Percentiles rank a stretch among this genome's conserved stretches.
Conservation (phyloP, 2,113 vertebrate species). For the Dasyprocta punctata region DNA sequence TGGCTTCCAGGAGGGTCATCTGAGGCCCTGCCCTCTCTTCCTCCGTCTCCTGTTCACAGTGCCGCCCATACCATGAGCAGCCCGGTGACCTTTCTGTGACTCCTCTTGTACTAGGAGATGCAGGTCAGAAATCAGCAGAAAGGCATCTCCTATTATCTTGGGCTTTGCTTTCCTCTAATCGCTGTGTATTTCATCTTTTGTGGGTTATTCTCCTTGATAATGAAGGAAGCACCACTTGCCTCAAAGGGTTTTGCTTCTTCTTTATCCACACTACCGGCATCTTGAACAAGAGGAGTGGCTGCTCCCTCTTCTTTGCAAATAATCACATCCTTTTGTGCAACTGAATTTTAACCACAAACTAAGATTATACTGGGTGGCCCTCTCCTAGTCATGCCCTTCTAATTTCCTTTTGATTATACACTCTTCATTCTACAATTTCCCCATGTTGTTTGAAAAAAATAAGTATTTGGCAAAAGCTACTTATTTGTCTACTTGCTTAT, state of each 20-base stretch:
- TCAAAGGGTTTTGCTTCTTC: background rate
- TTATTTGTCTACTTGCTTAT: background rate
- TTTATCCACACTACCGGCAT: background rate
- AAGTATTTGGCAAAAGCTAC: background rate
- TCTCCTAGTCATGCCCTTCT: background rate
- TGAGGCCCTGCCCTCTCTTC: background rate
- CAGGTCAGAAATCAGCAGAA: background rate
- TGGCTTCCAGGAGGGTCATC: background rate
- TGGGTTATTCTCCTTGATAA: background rate
- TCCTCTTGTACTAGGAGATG: background rate
- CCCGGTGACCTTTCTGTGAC: background rate
- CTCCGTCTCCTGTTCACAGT: background rate
- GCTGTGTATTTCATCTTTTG: background rate
- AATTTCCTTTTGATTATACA: background rate
- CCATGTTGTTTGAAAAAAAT: background rate
- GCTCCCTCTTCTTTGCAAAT: background rate
- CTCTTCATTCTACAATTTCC: background rate
- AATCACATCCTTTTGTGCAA: background rate
- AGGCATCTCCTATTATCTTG: background rate
- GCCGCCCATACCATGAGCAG: fast-evolving
- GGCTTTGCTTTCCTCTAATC: background rate
- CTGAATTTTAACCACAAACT: background rate
- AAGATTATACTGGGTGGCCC: background rate
- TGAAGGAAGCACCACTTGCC: background rate
- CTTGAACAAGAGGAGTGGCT: background rate